phyloP scores from a whole-genome alignment of 2,888 invertebrate species.

The Rotaria magnacalcarata region DNA sequence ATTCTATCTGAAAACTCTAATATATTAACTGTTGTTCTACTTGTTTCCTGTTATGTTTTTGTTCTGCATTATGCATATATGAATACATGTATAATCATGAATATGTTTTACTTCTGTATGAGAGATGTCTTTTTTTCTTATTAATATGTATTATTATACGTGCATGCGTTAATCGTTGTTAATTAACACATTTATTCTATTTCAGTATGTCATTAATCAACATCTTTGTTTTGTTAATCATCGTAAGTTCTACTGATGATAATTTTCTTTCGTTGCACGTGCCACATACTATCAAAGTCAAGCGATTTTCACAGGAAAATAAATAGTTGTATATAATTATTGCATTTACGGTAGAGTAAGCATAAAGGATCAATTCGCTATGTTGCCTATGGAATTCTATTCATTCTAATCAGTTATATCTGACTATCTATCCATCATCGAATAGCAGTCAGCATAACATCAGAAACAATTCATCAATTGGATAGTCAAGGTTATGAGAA shows the following conservation, averaged over 20 bases:
- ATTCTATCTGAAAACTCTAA: no score
- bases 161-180: background rate
- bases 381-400: background rate
- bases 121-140: background rate
- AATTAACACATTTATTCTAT: background rate
- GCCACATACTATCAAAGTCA: background rate
- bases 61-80: no score
- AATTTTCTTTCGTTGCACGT: background rate
- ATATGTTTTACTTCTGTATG: background rate
- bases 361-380: background rate
- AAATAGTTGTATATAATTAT: background rate
- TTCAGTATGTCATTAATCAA: no score
- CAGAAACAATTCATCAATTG: background rate
- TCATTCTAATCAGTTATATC: background rate
- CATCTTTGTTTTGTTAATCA: background rate
- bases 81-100: no score
- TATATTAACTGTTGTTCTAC: no score
- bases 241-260: background rate
- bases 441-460: background rate
- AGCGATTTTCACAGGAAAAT: background rate
- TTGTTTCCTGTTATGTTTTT: no score
- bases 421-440: background rate
- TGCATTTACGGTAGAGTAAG: background rate
- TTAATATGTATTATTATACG: background rate
- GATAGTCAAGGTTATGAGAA: background rate